phyloP scores from a whole-genome alignment of 2,888 invertebrate species.

The Lasioglossum oenotherae region DNA sequence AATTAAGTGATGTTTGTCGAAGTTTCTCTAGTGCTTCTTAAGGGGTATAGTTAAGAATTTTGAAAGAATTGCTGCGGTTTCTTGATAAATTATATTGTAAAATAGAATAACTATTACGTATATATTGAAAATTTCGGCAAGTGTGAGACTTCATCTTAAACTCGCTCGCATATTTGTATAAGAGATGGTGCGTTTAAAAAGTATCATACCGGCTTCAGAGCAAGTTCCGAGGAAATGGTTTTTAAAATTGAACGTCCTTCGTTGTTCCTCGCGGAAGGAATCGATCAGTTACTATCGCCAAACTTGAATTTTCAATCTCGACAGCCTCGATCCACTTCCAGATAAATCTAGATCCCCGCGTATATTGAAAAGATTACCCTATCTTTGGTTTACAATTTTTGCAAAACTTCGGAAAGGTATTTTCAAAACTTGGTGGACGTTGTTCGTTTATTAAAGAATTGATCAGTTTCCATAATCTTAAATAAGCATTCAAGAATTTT shows the following conservation, averaged over 20 bases:
- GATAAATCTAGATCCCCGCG: background rate
- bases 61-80: background rate
- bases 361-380: background rate
- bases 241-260: background rate
- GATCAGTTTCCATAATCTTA: background rate
- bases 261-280: background rate
- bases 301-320: slow-evolving; percentile 2
- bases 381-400: background rate
- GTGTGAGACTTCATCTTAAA: background rate
- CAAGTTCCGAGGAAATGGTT: background rate
- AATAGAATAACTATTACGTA: background rate
- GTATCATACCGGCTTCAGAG: background rate
- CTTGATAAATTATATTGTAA: background rate
- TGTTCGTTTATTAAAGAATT: background rate
- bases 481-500: no score
- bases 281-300: background rate
- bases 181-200: background rate
- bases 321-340: background rate
- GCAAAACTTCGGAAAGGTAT: background rate
- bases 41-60: background rate
- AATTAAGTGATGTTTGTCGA: background rate
- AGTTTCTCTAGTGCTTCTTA: no score
- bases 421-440: background rate
- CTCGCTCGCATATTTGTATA: background rate
- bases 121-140: background rate